Conservation (phyloP, 2,797 vertebrate species). For the Anabacerthia variegaticeps region DNA sequence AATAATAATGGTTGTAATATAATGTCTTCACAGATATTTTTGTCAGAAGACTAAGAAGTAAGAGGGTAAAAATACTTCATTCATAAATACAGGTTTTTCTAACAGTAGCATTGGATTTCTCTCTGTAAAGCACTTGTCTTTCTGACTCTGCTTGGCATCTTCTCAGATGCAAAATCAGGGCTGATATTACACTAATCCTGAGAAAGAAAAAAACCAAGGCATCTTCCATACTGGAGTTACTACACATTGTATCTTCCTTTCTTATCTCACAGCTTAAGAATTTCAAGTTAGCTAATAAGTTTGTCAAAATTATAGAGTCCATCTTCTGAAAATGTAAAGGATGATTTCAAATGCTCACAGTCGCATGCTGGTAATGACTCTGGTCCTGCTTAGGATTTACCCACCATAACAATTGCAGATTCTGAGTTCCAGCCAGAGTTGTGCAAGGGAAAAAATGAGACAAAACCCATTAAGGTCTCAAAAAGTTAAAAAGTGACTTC, state of each 20-base stretch:
- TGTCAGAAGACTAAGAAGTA: neutral
- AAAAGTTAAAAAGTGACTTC: conserved; percentile 57
- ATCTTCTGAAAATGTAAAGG: neutral
- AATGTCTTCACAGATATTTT: neutral
- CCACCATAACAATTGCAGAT: neutral
- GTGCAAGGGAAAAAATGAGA: neutral
- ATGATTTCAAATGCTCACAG: conserved; percentile 2
- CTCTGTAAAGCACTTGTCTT: neutral
- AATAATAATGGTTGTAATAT: neutral
- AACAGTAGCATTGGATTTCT: neutral
- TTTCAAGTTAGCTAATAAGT: neutral
- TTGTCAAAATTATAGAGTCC: neutral
- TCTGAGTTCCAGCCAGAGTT: conserved; percentile 33
- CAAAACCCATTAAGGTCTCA: conserved; percentile 64
- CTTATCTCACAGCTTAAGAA: neutral
- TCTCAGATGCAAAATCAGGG: neutral
- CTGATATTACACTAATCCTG: neutral
- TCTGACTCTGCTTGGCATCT: neutral
- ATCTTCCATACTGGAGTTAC: neutral
- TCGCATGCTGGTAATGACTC: neutral
- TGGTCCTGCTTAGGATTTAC: neutral
- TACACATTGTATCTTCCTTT: neutral
- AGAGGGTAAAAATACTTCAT: neutral
- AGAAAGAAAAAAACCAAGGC: neutral
- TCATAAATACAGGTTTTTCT: neutral